A percentile compares a stretch with the other conserved stretches of the same genome.
Evolutionary conservation across 2,797 vertebrate species (phyloP).

Genomic region (Falco concolor): DNA sequence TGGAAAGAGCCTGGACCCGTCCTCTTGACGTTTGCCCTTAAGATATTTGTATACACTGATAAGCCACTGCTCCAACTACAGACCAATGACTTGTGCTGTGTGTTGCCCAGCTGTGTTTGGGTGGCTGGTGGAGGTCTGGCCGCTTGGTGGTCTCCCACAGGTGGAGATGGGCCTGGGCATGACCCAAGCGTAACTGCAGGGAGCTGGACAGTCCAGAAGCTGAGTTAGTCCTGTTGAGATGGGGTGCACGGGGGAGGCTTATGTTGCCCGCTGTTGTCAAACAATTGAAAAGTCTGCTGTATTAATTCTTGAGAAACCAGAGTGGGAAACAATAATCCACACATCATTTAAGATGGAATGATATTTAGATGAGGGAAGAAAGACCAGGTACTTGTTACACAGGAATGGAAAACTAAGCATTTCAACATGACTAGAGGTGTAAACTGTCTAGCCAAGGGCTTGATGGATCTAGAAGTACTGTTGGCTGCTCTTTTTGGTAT

Average conservation of each 20-base stretch:
- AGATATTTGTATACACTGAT: too few relatives aligned
- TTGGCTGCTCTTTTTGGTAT: background rate
- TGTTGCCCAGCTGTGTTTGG: rapidly evolving
- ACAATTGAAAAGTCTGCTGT: background rate
- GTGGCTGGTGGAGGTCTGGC: background rate
- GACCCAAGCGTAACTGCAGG: background rate
- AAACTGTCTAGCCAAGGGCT: too few relatives aligned
- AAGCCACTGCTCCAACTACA: too few relatives aligned
- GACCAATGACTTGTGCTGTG: background rate
- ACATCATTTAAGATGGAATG: background rate
- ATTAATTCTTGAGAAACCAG: background rate
- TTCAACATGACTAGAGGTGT: background rate
- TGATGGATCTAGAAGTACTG: background rate
- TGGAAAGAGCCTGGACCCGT: too few relatives aligned
- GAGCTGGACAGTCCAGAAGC: rapidly evolving
- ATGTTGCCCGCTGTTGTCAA: background rate
- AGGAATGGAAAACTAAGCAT: background rate
- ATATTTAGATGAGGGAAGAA: background rate
- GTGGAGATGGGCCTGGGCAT: background rate
- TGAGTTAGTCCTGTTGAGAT: background rate
- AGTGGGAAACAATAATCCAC: background rate
- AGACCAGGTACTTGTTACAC: background rate
- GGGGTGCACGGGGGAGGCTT: too few relatives aligned
- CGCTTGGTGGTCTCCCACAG: background rate
- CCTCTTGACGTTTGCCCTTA: too few relatives aligned